Evolutionary conservation across 1,140 invertebrate genomes (phyloP).

Genomic region (Panonychus citri): DNA sequence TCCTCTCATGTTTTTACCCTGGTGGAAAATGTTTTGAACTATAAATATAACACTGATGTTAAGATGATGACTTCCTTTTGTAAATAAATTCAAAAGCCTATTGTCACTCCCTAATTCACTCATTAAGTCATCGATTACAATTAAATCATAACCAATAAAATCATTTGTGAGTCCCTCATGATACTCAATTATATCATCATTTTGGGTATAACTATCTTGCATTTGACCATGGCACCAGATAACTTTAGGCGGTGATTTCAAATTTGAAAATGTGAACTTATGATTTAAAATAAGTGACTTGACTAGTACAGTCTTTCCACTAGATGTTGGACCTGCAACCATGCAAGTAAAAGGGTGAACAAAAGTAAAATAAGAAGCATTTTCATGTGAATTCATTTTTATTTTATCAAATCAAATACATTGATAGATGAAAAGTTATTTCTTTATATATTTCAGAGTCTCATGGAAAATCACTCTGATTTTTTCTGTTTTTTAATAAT

Average conservation of each 20-base stretch:
- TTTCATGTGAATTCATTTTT: no score
- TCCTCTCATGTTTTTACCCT: conserved; percentile 3
- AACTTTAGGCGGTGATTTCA: background rate
- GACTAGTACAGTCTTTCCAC: background rate
- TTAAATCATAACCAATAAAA: conserved; percentile 1
- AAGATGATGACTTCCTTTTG: conserved; percentile 21
- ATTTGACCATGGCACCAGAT: background rate
- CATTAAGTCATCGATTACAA: conserved; percentile 24
- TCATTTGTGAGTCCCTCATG: background rate
- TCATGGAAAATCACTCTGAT: no score
- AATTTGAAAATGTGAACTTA: background rate
- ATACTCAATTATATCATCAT: background rate
- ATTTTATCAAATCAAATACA: no score
- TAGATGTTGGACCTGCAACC: background rate
- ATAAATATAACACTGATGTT: conserved; percentile 16
- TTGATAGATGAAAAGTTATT: no score
- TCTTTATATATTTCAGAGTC: no score
- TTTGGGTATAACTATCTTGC: background rate
- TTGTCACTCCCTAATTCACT: conserved; percentile 17
- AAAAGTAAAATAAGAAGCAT: background rate
- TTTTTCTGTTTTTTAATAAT: no score
- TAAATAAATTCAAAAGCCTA: conserved; percentile 22
- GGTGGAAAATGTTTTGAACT: conserved; percentile 6
- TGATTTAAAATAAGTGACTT: background rate
- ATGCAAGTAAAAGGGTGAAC: background rate